Evolutionary conservation across 1,140 invertebrate species (phyloP).

Genomic region (Orius laevigatus): DNA sequence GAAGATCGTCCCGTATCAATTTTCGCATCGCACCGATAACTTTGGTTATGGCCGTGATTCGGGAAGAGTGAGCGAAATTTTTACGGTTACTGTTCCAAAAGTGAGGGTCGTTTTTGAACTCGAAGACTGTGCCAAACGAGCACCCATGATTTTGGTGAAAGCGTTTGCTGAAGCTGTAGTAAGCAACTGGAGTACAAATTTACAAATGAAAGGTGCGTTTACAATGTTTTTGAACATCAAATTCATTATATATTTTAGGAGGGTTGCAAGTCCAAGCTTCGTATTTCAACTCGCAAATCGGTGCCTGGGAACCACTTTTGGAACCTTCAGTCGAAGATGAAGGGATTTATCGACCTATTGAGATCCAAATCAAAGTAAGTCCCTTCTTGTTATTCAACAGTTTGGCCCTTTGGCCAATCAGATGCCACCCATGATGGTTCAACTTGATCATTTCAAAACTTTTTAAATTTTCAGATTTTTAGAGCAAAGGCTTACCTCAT

Average conservation of each 20-base stretch:
- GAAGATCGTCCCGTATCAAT: conserved; percentile 33
- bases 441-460: too few species aligned
- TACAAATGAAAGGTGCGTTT: conserved; percentile 24
- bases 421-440: too few species aligned
- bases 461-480: conserved; percentile 8
- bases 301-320: conserved; percentile 62
- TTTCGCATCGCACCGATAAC: conserved; percentile 18
- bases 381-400: too few species aligned
- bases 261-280: conserved; percentile 48
- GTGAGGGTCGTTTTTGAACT: conserved; percentile 40
- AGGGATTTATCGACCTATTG: conserved; percentile 52
- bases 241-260: conserved; percentile 19
- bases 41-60: conserved; percentile 2
- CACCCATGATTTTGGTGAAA: conserved; percentile 33
- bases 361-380: conserved; percentile 46
- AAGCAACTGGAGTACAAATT: conserved; percentile 47
- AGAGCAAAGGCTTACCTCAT: background rate
- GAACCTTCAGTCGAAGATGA: conserved; percentile 53
- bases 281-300: conserved; percentile 54
- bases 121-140: conserved; percentile 30
- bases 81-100: conserved; percentile 33
- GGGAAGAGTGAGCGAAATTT: conserved; percentile 28
- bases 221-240: background rate
- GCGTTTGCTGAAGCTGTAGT: conserved; percentile 37
- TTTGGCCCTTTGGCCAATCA: too few species aligned